These are phyloP conservation scores for Himalopsyche anomala DNA, from an alignment of 2,888 invertebrate genomes.

Conservation along the genomic window DNA sequence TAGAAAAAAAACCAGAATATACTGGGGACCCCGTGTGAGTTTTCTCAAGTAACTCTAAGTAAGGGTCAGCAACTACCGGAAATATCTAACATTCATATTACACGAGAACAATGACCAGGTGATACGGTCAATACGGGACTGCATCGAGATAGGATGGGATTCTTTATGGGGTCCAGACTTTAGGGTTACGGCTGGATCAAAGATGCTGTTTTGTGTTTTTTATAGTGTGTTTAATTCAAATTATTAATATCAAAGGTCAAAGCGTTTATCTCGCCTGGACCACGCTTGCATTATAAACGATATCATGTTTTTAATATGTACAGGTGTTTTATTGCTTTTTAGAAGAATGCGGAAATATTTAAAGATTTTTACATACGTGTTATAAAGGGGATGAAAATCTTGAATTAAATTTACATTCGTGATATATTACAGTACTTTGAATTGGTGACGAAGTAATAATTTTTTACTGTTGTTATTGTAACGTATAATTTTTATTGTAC, in stretches of 20 bases:
- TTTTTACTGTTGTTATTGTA: too few species aligned
- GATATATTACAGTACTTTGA: too few species aligned
- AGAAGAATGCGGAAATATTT: slow-evolving; percentile 50
- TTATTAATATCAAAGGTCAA: slow-evolving; percentile 51
- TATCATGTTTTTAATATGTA: slow-evolving; percentile 31
- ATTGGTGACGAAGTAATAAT: too few species aligned
- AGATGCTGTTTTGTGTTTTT: slow-evolving; percentile 14
- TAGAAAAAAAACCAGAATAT: slow-evolving; percentile 36
- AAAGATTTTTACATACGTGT: neutral
- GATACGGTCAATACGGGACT: neutral
- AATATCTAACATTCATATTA: neutral
- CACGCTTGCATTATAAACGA: slow-evolving; percentile 16
- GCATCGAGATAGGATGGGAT: neutral
- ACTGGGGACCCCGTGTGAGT: slow-evolving; percentile 26
- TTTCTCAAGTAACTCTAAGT: slow-evolving; percentile 1
- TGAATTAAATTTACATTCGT: neutral
- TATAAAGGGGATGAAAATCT: neutral
- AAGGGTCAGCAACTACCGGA: slow-evolving; percentile 49
- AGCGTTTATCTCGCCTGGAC: slow-evolving; percentile 46
- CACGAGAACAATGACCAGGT: neutral
- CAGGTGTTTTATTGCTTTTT: slow-evolving; percentile 47
- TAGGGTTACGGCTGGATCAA: neutral
- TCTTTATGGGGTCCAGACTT: neutral
- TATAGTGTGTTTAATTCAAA: slow-evolving; percentile 47
- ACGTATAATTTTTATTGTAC: too few species aligned